Conservation (phyloP, 2,888 invertebrate genomes). For the Hydrotaea cyrtoneurina region DNA sequence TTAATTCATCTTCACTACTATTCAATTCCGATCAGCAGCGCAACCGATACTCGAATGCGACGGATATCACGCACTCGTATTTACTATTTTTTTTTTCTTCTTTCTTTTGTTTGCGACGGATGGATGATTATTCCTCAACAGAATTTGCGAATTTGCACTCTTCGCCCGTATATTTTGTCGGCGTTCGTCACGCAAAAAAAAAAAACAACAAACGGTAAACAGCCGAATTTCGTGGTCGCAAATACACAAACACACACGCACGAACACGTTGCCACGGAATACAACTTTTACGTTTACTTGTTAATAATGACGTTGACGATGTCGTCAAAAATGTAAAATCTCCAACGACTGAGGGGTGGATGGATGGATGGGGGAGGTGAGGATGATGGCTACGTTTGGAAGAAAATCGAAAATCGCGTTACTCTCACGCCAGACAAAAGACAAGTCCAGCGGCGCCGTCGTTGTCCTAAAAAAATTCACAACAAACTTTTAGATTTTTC, state of each 20-base stretch:
- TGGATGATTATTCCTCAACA: slow-evolving; percentile 3
- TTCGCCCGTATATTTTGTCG: neutral
- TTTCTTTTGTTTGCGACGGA: slow-evolving; percentile 2
- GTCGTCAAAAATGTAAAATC: slow-evolving; percentile 19
- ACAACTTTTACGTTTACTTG: neutral
- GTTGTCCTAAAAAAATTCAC: neutral
- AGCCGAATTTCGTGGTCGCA: slow-evolving; percentile 16
- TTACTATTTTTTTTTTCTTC: neutral
- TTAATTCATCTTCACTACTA: neutral
- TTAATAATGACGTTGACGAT: slow-evolving; percentile 13
- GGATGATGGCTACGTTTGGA: neutral
- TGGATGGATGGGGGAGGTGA: neutral
- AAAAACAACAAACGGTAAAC: slow-evolving; percentile 26
- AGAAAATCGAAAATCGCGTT: slow-evolving; percentile 18
- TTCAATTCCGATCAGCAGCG: neutral
- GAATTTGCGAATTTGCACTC: slow-evolving; percentile 11
- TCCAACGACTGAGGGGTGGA: neutral
- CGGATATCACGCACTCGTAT: neutral
- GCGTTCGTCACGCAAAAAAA: neutral
- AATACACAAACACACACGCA: slow-evolving; percentile 16
- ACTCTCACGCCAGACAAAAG: neutral
- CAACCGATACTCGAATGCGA: neutral
- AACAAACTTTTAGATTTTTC: slow-evolving; percentile 23
- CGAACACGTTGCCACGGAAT: neutral
- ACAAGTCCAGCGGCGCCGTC: slow-evolving; percentile 2